Base-by-base conservation (phyloP, 2,888 invertebrate genomes). In the Calameuta filiformis region DNA sequence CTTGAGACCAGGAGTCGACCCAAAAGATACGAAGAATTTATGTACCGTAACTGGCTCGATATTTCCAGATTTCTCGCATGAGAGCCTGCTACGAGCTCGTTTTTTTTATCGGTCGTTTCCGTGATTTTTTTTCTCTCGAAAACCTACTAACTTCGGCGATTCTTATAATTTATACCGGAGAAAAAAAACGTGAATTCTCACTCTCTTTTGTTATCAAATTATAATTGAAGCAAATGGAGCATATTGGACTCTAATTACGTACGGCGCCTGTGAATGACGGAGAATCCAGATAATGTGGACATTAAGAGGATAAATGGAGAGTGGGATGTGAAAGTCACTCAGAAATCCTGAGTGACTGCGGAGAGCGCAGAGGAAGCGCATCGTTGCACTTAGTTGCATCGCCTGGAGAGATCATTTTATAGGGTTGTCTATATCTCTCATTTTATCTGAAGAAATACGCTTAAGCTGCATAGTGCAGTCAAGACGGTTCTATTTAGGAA, bases 1-100 rank as follows among this genome's bases (percentile, higher is more conserved):
- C 33, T 23, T 34, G 68, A 34, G 56, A 68, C 23, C 75, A 31
- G 15, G 6, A 33, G 12, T 23, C 71, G 75, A 15, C 30, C 15
- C 9, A 75, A 12, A 12, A 75, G 56, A 75, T 75, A 33, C 56
- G 75, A 75, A 68, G 75, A 75, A 75, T 75, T 68, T 40, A 75
- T 75, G 75, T 30, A 75, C 35, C 75, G 75, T 75, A 30, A 40
- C 56, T 12, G 75, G 34, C 71, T 31, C 31, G 6, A 71, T 71
- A 71, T 71, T 71, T 71, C 31, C 71, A 71, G 71, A 71, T 71
- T 34, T 71, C 11, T 71, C 71, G 71, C 71, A 15, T 15, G 71
- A 71, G 71, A 71, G 71, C 31, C 12, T 34, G 4, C 71, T 71
- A 31, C 3, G 71, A 71, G 12, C n/a, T n/a, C 74, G 35, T 35